A percentile compares a stretch with the other conserved stretches of the same genome.
Evolutionary conservation across 2,797 vertebrate species (phyloP).

Genomic region (Clarias fuscus): DNA sequence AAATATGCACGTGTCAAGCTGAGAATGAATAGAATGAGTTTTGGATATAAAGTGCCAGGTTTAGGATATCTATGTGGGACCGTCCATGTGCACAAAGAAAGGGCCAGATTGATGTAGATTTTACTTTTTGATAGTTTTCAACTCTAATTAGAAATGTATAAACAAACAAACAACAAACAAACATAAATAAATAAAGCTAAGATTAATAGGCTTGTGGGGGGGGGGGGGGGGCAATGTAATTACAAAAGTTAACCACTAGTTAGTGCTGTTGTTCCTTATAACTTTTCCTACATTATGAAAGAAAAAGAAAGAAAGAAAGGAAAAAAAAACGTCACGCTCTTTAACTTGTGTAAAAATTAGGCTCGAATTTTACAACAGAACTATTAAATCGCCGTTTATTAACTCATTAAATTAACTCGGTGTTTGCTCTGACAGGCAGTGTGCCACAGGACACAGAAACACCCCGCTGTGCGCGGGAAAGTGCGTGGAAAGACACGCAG

Average conservation of each 20-base stretch:
- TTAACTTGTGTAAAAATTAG: slow-evolving; percentile 11
- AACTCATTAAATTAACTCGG: slow-evolving; percentile 13
- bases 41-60: neutral
- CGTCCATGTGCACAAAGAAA: neutral
- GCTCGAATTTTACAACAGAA: slow-evolving; percentile 20
- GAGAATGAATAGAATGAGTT: neutral
- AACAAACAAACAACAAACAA: too few species aligned
- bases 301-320: neutral
- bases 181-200: neutral
- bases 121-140: neutral
- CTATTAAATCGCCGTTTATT: slow-evolving; percentile 19
- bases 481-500: slow-evolving; percentile 14
- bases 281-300: neutral
- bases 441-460: slow-evolving; percentile 3
- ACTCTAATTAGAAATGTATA: neutral
- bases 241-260: slow-evolving; percentile 26
- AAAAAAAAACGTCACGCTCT: neutral
- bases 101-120: too few species aligned
- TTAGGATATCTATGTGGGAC: neutral
- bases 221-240: neutral
- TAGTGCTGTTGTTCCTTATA: slow-evolving; percentile 29
- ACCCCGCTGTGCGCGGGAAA: neutral
- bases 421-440: neutral
- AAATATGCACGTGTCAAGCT: neutral
- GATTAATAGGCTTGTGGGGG: neutral